Evolutionary conservation across 2,113 vertebrate genomes (phyloP), one percentile per base, ranked within the genome.

Genomic region (Catagonus wagneri): DNA sequence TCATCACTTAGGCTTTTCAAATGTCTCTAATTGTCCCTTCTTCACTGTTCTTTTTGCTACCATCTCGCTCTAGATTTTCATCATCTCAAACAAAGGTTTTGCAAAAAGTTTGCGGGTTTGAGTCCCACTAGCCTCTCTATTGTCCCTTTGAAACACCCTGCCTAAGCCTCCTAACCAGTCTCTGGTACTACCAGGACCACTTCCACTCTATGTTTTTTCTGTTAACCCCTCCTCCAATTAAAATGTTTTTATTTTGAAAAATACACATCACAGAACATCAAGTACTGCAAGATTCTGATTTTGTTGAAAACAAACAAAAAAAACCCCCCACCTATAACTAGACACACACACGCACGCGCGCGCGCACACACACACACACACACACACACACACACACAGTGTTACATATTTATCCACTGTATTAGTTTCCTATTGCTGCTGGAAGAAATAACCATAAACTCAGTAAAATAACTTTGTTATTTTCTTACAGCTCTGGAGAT

Each of bases 171-270:
- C 74, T 92, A 76, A 71, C 9, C n/a, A 90, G 54, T 27, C 19
- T 81, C 39, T 54, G 17, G 22, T 39, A 36, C 50, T 56, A 68
- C n/a, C 23, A 78, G 79, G 25, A 85, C 16, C 50, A 68, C 25
- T 90, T 90, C 83, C 2, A n/a, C 52, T 75, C 23, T 54, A 15
- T 65, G 11, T 32, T 68, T 94, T 94, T 66, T 56, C 23, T 69
- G 15, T 78, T 95, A 72, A 84, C 84, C 32, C 52, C 8, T 1
- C 29, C 76, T 32, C 32, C 20, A 9, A 72, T 29, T 69, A 63
- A 12, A 17, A 16, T 89, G 15, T 69, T 95, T 78, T 87, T 56
- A n/a, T 68, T 89, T 94, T 89, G 34, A 88, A 92, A 86, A 92
- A 71, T 6, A 3, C 17, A 72, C 0, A 11, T 39, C 60, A 71